These are phyloP conservation scores for Calephelis perditalis DNA, from an alignment of 2,888 invertebrate genomes.

Conservation along the genomic window DNA sequence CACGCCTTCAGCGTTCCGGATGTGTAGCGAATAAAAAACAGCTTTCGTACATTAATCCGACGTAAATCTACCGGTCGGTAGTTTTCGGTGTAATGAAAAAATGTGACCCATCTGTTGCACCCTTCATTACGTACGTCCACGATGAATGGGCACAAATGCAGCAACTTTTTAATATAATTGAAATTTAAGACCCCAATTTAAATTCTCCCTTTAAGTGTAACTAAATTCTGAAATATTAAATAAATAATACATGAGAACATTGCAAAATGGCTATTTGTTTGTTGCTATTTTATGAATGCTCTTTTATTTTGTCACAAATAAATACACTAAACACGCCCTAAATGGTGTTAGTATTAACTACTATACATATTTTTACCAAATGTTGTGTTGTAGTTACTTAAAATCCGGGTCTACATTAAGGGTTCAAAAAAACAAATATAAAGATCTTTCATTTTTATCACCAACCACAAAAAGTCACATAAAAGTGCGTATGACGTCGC, in stretches of 20 bases:
- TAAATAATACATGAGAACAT: slow-evolving; percentile 15
- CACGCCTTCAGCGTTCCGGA: slow-evolving; percentile 66
- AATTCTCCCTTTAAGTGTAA: slow-evolving; percentile 44
- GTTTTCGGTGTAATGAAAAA: slow-evolving; percentile 71
- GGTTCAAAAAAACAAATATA: too few species aligned
- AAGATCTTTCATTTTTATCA: too few species aligned
- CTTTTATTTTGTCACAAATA: neutral
- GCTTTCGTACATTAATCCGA: slow-evolving; percentile 66
- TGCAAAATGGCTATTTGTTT: slow-evolving; percentile 4
- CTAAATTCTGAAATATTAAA: slow-evolving; percentile 26
- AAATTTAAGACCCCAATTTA: slow-evolving; percentile 67
- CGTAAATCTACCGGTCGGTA: slow-evolving; percentile 65
- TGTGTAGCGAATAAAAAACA: slow-evolving; percentile 64
- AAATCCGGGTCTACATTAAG: too few species aligned
- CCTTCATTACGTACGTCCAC: slow-evolving; percentile 66
- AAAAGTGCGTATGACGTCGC: too few species aligned
- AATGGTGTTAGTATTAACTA: too few species aligned
- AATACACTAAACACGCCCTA: too few species aligned
- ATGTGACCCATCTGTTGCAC: slow-evolving; percentile 74
- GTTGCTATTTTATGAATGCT: neutral
- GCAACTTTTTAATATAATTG: slow-evolving; percentile 76
- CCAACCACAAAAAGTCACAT: too few species aligned
- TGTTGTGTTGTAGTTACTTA: neutral
- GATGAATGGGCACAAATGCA: slow-evolving; percentile 62
- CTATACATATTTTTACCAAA: too few species aligned